Conservation (phyloP, 2,888 invertebrate genomes). For the Rhopalosiphum nymphaeae region DNA sequence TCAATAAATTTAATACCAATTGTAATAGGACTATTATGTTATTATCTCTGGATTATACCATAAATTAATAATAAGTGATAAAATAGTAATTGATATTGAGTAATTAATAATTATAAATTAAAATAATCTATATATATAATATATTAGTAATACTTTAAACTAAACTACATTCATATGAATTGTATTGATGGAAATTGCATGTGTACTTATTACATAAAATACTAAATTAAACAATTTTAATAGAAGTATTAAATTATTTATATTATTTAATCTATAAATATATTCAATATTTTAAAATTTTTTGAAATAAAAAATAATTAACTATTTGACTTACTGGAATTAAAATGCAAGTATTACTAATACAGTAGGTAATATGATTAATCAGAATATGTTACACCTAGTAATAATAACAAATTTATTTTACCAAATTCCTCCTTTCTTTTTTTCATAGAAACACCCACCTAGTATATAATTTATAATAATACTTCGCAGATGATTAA, state of each 20-base stretch:
- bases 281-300: not conserved
- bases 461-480: not conserved
- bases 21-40: not conserved
- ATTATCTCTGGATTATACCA: not conserved
- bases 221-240: not conserved
- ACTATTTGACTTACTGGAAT: not conserved
- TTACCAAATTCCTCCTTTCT: not conserved
- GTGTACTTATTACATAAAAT: not conserved
- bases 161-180: not conserved
- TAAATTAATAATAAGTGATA: not conserved
- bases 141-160: not conserved
- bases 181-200: not conserved
- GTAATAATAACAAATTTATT: not conserved
- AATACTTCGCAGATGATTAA: not conserved
- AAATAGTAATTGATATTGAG: not conserved
- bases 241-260: not conserved
- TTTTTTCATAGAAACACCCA: not conserved
- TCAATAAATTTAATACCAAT: not conserved
- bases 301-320: not conserved
- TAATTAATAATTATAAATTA: not conserved
- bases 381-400: not conserved
- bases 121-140: not conserved
- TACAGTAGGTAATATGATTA: not conserved
- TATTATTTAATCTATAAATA: not conserved
- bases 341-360: not conserved